Evolutionary conservation across 2,113 vertebrate species (phyloP).

Genomic region (Cyprinodon variegatus): DNA sequence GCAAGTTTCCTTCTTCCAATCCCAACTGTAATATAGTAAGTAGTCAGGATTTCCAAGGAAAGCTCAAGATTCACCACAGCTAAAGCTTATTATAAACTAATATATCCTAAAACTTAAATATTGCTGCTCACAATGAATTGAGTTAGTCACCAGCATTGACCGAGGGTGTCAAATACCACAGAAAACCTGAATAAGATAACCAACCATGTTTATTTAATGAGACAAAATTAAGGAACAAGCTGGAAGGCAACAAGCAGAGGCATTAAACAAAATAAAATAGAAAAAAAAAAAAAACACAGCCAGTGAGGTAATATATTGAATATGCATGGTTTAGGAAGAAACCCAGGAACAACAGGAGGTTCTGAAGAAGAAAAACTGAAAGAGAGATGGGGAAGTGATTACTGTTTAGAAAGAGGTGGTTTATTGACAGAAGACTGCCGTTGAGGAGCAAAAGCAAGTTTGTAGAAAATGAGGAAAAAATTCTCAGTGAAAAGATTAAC

Average conservation of each 20-base stretch:
- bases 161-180: background rate
- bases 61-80: background rate
- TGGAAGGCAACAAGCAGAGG: too few species aligned
- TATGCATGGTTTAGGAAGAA: background rate
- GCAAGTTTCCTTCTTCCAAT: background rate
- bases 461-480: too few species aligned
- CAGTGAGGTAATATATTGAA: background rate
- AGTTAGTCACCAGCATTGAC: background rate
- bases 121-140: background rate
- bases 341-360: background rate
- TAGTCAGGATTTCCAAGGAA: background rate
- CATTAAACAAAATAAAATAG: too few species aligned
- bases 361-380: background rate
- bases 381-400: background rate
- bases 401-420: background rate
- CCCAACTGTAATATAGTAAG: background rate
- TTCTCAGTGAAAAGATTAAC: too few species aligned
- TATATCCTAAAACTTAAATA: background rate
- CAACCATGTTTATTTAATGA: too few species aligned
- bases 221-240: background rate
- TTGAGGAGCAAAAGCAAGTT: too few species aligned
- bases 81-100: background rate
- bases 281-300: background rate
- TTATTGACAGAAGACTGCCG: background rate
- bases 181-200: background rate